Evolutionary conservation across 1,140 invertebrate genomes (phyloP).

Genomic region (Onthophagus taurus): DNA sequence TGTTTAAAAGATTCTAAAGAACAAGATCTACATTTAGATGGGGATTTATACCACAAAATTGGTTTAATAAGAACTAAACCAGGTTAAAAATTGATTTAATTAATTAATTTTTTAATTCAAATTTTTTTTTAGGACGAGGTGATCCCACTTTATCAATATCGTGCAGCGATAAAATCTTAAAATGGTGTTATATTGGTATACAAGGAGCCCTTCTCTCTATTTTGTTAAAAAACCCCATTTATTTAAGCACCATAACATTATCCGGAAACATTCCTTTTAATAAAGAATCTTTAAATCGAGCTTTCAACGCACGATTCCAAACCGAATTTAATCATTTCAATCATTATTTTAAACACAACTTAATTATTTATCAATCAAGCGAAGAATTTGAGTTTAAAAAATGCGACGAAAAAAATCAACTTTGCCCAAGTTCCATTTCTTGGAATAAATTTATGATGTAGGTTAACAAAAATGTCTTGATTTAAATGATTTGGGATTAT

Average conservation of each 20-base stretch:
- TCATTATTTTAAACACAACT: conserved; percentile 12
- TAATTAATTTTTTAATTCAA: background rate
- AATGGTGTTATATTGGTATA: conserved; percentile 77
- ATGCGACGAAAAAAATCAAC: conserved; percentile 36
- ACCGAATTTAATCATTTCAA: background rate
- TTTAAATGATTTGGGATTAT: background rate
- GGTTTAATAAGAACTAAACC: conserved; percentile 82
- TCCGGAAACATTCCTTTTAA: conserved; percentile 57
- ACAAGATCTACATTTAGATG: conserved; percentile 46
- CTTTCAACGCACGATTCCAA: conserved; percentile 45
- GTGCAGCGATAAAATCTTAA: conserved; percentile 88
- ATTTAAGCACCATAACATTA: conserved; percentile 61
- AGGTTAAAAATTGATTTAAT: conserved; percentile 40
- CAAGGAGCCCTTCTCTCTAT: conserved; percentile 69
- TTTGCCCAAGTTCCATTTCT: conserved; percentile 50
- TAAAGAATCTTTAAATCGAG: conserved; percentile 53
- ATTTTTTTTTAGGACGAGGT: conserved; percentile 47
- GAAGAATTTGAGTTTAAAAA: conserved; percentile 40
- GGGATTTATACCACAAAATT: conserved; percentile 56
- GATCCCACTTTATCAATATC: conserved; percentile 81
- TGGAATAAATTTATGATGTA: conserved; percentile 41
- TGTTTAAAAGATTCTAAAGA: conserved; percentile 48
- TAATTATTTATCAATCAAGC: conserved; percentile 34
- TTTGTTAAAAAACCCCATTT: conserved; percentile 58
- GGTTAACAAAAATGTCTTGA: background rate